phyloP scores from a whole-genome alignment of 2,113 vertebrate species.

The Falco punctatus region DNA sequence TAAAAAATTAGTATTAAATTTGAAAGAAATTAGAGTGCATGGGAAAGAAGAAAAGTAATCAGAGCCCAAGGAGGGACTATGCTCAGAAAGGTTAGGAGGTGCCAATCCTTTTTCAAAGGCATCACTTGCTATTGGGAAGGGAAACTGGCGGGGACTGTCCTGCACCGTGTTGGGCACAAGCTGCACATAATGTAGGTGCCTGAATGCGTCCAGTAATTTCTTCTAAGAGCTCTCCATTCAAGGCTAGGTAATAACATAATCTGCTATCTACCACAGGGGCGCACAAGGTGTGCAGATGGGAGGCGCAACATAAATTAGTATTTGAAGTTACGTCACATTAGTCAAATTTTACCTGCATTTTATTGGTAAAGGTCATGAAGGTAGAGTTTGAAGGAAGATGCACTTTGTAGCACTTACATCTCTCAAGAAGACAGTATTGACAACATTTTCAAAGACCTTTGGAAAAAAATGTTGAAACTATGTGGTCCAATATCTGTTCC shows the following conservation, averaged over 20 bases:
- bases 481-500: neutral
- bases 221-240: neutral
- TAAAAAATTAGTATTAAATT: neutral
- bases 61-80: neutral
- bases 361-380: neutral
- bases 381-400: neutral
- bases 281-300: neutral
- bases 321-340: rapidly evolving
- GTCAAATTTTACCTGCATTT: neutral
- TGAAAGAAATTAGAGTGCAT: neutral
- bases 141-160: neutral
- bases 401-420: neutral
- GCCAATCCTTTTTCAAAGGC: neutral
- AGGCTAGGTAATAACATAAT: too few species aligned
- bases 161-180: neutral
- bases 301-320: rapidly evolving
- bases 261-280: rapidly evolving
- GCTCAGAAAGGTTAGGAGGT: neutral
- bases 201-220: neutral
- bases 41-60: neutral
- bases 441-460: neutral
- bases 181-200: neutral
- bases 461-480: neutral
- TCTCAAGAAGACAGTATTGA: neutral
- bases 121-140: rapidly evolving